phyloP scores from a whole-genome alignment of 2,888 invertebrate species.

The Hypomecis punctinalis region DNA sequence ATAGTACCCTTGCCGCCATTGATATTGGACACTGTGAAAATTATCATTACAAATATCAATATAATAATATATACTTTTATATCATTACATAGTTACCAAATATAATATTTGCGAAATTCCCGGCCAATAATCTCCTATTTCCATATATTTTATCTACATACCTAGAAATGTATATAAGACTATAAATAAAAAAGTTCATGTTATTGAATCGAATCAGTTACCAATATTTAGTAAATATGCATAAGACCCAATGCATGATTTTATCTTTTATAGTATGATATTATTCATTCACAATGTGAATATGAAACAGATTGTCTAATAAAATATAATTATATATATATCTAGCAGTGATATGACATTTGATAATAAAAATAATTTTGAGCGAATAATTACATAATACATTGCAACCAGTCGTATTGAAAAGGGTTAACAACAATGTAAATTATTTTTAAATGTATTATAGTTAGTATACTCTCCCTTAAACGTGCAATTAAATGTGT shows the following conservation, averaged over 20 bases:
- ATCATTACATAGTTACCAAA: conserved; percentile 10
- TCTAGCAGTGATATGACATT: conserved; percentile 31
- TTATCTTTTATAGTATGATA: neutral
- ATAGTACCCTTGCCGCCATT: conserved; percentile 78
- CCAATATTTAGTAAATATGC: no score
- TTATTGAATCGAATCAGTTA: neutral
- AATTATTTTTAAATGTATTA: neutral
- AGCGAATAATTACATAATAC: conserved; percentile 27
- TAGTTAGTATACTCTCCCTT: no score
- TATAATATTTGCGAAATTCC: conserved; percentile 52
- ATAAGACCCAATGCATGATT: neutral
- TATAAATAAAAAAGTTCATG: neutral
- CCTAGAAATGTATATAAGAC: neutral
- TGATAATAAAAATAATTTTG: conserved; percentile 20
- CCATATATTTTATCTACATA: neutral
- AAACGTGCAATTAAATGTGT: no score
- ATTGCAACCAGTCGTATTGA: conserved; percentile 21
- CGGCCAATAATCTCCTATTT: conserved; percentile 45
- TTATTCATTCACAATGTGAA: conserved; percentile 2
- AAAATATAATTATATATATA: conserved; percentile 13
- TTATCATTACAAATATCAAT: conserved; percentile 65
- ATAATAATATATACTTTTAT: conserved; percentile 23
- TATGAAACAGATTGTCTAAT: neutral
- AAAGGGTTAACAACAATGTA: neutral
- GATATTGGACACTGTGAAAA: conserved; percentile 82